Percentiles rank a stretch among this genome's conserved stretches.
These are phyloP conservation scores for Mimas tiliae DNA, from an alignment of 2,888 invertebrate genomes.

Conservation along the genomic window DNA sequence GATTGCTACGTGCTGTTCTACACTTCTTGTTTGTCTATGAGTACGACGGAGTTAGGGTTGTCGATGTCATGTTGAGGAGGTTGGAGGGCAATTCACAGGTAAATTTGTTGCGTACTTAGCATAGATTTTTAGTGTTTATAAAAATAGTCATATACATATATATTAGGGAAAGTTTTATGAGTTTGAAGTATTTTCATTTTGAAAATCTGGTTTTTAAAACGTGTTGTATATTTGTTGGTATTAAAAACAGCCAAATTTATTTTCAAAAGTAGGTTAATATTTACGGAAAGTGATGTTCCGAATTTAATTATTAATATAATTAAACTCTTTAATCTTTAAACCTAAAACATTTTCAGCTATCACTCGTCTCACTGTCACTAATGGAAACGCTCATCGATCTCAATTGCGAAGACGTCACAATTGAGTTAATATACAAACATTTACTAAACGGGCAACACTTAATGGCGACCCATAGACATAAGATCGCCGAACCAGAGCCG, in stretches of 20 bases:
- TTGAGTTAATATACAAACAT: conserved; percentile 94
- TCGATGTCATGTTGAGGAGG: conserved; percentile 92
- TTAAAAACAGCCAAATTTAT: too few species aligned
- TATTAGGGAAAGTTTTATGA: too few species aligned
- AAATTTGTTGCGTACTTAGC: conserved; percentile 38
- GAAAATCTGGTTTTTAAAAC: too few species aligned
- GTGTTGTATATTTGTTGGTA: too few species aligned
- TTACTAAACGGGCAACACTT: conserved; percentile 81
- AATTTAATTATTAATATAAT: too few species aligned
- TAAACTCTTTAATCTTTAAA: too few species aligned
- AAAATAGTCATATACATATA: neutral
- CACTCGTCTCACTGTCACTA: conserved; percentile 94
- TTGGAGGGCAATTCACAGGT: conserved; percentile 91
- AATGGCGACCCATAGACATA: conserved; percentile 59
- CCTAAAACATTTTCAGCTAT: conserved; percentile 86
- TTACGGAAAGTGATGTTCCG: too few species aligned
- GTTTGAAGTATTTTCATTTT: too few species aligned
- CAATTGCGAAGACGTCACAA: conserved; percentile 98
- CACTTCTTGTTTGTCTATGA: conserved; percentile 92
- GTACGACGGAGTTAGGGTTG: conserved; percentile 92
- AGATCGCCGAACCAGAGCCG: conserved; percentile 63
- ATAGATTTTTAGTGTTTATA: too few species aligned
- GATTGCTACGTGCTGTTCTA: conserved; percentile 92
- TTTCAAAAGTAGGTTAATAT: too few species aligned
- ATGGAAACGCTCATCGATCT: conserved; percentile 96